Base-by-base conservation (phyloP, 2,888 invertebrate species). In the Drosophila setosimentum region DNA sequence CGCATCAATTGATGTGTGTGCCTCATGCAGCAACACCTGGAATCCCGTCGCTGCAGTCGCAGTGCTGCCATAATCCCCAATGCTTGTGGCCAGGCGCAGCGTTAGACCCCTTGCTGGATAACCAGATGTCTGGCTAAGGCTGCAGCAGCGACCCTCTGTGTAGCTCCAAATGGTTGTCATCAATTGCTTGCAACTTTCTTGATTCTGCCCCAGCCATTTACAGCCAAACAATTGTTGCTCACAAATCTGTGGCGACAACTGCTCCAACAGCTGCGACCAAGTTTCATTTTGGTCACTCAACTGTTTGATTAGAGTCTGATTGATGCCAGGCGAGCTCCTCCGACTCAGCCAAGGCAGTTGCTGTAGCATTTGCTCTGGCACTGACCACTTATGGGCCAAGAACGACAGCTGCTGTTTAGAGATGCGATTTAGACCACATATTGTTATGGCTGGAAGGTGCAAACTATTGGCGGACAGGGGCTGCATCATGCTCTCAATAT, bases 81-180 rank as follows among this genome's bases (percentile, higher is more conserved):
- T 90, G 1, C 94, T 83, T 0, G 94, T 93, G 71, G 95, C 93
- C 1, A 96, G 63, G 1, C 95, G 83, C 0, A 95, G 93, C 0
- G 95, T 94, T 0, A 96, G 92, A 0, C 95, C 96, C 0, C 95
- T 95, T 82, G 95, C 94, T 80, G 94, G 94, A 0, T 95, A 96
- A 79, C 95, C 48, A 48, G 95, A 0, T 95, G 37, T 13, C 18
- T 95, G 95, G 86, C 95, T 96, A 78, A 96, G 96, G 3, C 94
- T 93, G 83, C 96, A 96, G 77, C 96, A 96, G 1, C 94, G 87
- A 32, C 95, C 94, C 91, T 30, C 94, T 80, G 0, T 73, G 30
- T 68, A 54, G 13, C 94, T 94, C 63, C 94, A 93, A 0, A 94
- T 91, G 45, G 92, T 92, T 55, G 93, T 92, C 78, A 96, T 95